Conservation (phyloP, 2,888 invertebrate species). For the Trissoscelio sp. region DNA sequence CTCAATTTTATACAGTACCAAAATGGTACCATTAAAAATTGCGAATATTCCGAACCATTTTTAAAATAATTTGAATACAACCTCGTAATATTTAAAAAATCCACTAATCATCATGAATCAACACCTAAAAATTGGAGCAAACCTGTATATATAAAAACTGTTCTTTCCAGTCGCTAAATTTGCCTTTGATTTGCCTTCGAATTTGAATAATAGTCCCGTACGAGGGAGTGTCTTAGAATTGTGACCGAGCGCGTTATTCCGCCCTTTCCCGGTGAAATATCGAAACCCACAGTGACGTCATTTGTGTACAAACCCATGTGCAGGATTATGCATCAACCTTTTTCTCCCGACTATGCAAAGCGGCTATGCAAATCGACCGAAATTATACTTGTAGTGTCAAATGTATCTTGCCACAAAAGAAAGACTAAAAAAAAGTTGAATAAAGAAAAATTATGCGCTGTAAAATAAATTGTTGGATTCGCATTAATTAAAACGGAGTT, state of each 20-base stretch:
- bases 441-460: too few relatives aligned
- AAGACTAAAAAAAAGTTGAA: not conserved
- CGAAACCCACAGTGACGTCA: constrained; percentile 25
- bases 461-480: not conserved
- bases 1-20: too few relatives aligned
- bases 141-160: too few relatives aligned
- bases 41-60: too few relatives aligned
- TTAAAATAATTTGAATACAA: too few relatives aligned
- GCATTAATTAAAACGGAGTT: not conserved
- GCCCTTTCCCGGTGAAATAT: not conserved
- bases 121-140: too few relatives aligned
- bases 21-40: too few relatives aligned
- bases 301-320: constrained; percentile 18
- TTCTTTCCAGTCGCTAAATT: too few relatives aligned
- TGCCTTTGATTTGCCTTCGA: too few relatives aligned
- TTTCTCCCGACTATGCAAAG: constrained; percentile 19
- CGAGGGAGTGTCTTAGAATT: constrained; percentile 11
- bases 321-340: constrained; percentile 24
- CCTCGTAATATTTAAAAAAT: too few relatives aligned
- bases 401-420: not conserved
- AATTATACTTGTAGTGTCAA: constrained; percentile 18
- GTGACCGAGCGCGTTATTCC: not conserved
- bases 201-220: constrained; percentile 12
- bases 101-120: too few relatives aligned
- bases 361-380: constrained; percentile 8